Evolutionary conservation across 2,888 invertebrate genomes (phyloP), one percentile per base, ranked within the genome.

Genomic region (Leucozona laternaria): DNA sequence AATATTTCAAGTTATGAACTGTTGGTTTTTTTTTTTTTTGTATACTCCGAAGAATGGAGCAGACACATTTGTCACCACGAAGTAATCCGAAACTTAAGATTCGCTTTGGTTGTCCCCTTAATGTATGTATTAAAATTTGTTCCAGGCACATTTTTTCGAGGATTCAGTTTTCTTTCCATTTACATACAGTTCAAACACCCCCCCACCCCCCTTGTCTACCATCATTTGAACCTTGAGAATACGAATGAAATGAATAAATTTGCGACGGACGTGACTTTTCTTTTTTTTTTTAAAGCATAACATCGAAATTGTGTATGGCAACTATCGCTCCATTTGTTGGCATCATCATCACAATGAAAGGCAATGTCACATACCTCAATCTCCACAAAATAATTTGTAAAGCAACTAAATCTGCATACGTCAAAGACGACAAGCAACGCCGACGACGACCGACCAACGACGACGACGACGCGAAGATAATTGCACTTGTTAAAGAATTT

Each of bases 221-320:
- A 15, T 1, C 13, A 25, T n/a, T n/a, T n/a, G 17, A 25, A 20
- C 40, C 11, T 17, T 55, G 25, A 58, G 2, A 37, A 50, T 31
- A 48, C 57, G 17, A 68, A 28, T 68, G 34, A 53, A 68, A 68
- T 15, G 58, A 72, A 82, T 78, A 72, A 72, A 82, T 78, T 66
- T 66, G 34, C 58, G 2, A 72, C 68, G 82, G 43, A 82, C 82
- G 82, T 82, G 82, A 82, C 82, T 66, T 78, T 82, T 81, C n/a
- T 34, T 25, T n/a, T 31, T 43, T 45, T 17, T 28, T 37, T 13
- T 40, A 40, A 40, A 57, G 15, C 11, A 28, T 57, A 71, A 43
- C 57, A 58, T 20, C 57, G 11, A 34, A 57, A n/a, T 43, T 57
- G 20, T 20, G 15, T 53, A 40, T 25, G n/a, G 43, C 57, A 71